Conservation (phyloP, 1,140 invertebrate species). For the Procambarus virginalis region DNA sequence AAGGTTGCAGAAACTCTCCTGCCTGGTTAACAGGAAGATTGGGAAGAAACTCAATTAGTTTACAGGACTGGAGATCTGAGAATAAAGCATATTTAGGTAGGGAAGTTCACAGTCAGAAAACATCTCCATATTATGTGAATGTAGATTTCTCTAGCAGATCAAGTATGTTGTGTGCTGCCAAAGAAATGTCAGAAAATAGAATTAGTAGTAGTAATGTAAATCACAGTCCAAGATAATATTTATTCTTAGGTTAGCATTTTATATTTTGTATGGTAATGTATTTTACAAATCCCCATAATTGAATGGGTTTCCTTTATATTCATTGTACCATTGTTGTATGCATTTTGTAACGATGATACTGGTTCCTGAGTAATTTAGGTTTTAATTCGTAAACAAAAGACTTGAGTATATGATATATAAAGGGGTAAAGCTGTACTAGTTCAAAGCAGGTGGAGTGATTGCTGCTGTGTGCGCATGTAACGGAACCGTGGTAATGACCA, state of each 20-base stretch:
- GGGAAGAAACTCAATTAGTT: neutral
- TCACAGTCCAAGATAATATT: conserved; percentile 50
- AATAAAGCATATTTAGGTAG: neutral
- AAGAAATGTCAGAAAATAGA: neutral
- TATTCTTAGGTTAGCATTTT: neutral
- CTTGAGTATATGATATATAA: no score
- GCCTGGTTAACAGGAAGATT: neutral
- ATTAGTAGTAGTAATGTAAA: neutral
- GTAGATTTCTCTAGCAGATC: conserved; percentile 51
- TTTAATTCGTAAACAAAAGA: no score
- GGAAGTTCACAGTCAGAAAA: conserved; percentile 30
- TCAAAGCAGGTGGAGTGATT: no score
- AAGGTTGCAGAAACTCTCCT: neutral
- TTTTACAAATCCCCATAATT: no score
- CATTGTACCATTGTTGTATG: neutral
- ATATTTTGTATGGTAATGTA: neutral
- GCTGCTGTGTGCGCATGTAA: no score
- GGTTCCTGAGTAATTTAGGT: no score
- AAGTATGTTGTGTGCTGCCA: neutral
- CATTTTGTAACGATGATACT: neutral
- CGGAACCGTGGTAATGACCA: no score
- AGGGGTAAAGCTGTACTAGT: no score
- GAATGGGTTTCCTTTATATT: no score
- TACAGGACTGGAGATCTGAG: neutral
- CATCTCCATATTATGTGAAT: conserved; percentile 56